Base-by-base conservation (phyloP, 2,113 vertebrate species). In the Gorsachius goisagi region DNA sequence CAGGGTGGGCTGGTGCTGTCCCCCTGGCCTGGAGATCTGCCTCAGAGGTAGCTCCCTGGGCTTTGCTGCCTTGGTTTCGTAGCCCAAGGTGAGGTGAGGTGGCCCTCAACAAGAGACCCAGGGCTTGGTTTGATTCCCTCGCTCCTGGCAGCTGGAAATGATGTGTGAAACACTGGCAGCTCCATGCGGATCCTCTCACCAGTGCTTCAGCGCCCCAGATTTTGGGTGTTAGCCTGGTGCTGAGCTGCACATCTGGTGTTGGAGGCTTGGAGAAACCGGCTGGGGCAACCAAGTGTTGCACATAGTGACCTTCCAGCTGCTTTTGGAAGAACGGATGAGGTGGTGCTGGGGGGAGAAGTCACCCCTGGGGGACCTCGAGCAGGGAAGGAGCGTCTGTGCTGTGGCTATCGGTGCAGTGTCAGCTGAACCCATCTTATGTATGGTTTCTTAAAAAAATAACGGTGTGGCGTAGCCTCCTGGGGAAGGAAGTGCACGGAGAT, bases 351-450 rank as follows among this genome's bases (percentile, higher is more conserved):
- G 52, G 66, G 17, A 83, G 27, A 44, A 6, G 39, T 26, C 26
- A 3, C 39, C 8, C 19, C 26, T 13, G 30, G 47, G 23, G n/a
- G 6, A 35, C 15, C 19, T 35, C 3, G 5, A 9, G 53, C 32
- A 24, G n/a, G 19, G 22, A 26, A n/a, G 33, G 58, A 45, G 8
- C 2, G 0, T 18, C 21, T 0, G 0, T 53, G 49, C 35, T 44
- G 45, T 4, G 32, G 53, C 24, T 64, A 26, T 23, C 5, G 26
- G 22, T 27, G 39, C 66, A 17, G 11, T 5, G 1, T 63, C 41
- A 74, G 49, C 26, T 15, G 26, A 26, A 41, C 9, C 12, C 7
- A 6, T 0, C 2, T 15, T 71, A 4, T 18, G 72, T 5, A 3
- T 12, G 5, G 15, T 17, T 85, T 50, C 21, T 23, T 82, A 11